These are phyloP conservation scores for Geophilus truncorum DNA, from an alignment of 2,888 invertebrate genomes.

Conservation along the genomic window DNA sequence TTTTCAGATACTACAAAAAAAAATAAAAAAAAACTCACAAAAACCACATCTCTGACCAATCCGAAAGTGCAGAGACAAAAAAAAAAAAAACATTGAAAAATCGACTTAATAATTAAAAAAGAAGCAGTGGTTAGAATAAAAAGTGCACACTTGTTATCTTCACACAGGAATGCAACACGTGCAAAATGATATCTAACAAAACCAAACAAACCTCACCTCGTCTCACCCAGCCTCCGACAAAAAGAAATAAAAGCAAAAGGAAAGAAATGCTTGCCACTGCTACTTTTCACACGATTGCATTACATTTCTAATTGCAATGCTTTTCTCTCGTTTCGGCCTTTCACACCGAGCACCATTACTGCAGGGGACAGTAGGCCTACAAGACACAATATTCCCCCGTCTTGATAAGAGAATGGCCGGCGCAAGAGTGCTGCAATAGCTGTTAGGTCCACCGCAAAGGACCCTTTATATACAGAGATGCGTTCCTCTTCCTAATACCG, in stretches of 20 bases:
- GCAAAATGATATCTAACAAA: too few relatives aligned
- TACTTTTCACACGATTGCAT: neutral
- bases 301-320: neutral
- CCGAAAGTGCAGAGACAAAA: too few relatives aligned
- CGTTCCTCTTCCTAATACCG: neutral
- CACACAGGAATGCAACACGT: too few relatives aligned
- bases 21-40: too few relatives aligned
- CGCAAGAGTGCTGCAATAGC: neutral
- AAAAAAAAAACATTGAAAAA: too few relatives aligned
- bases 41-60: too few relatives aligned
- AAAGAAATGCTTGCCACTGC: neutral
- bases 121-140: too few relatives aligned
- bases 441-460: constrained; percentile 12
- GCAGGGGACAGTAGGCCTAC: neutral
- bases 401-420: constrained; percentile 5
- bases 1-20: too few relatives aligned
- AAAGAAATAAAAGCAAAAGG: neutral
- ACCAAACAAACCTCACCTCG: too few relatives aligned
- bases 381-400: neutral
- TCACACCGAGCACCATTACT: neutral
- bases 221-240: neutral
- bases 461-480: neutral
- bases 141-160: too few relatives aligned
- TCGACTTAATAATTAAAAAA: too few relatives aligned
- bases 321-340: neutral